Evolutionary conservation across 2,113 vertebrate species (phyloP).

Genomic region (Sinocyclocheilus grahami): DNA sequence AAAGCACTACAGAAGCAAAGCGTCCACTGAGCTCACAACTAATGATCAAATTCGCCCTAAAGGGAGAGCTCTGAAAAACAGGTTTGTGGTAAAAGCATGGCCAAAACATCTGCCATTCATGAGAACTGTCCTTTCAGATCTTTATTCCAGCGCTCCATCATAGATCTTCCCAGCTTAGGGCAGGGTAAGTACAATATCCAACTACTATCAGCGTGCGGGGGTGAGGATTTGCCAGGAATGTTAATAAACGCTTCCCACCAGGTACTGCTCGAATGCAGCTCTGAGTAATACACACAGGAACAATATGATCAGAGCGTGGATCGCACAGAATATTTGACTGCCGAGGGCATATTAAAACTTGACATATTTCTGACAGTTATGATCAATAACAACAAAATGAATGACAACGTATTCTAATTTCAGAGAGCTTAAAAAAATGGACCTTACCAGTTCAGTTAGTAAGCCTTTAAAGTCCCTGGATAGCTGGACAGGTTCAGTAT

Average conservation of each 20-base stretch:
- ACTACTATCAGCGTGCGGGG: constrained; percentile 16
- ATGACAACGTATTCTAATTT: neutral
- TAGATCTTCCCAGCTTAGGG: constrained; percentile 18
- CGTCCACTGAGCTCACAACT: constrained; percentile 44
- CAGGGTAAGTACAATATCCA: constrained; percentile 24
- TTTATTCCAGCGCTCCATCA: constrained; percentile 39
- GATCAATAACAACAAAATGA: neutral
- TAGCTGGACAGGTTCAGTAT: constrained; percentile 52
- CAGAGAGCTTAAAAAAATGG: constrained; percentile 2
- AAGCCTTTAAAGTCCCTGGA: constrained; percentile 54
- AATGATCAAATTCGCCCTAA: constrained; percentile 56
- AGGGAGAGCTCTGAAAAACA: constrained; percentile 43
- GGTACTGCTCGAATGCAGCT: constrained; percentile 1
- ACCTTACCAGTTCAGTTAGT: constrained; percentile 18
- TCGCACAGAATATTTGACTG: neutral
- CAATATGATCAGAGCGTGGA: neutral
- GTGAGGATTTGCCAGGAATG: constrained; percentile 41
- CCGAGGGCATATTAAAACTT: neutral
- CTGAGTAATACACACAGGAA: constrained; percentile 11
- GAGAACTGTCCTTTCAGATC: constrained; percentile 40
- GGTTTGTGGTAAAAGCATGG: constrained; percentile 35
- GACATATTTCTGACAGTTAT: neutral
- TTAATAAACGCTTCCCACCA: constrained; percentile 30
- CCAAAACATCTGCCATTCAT: constrained; percentile 63
- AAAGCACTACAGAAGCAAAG: constrained; percentile 52